phyloP scores from a whole-genome alignment of 2,113 vertebrate species.

The Ibidorhyncha struthersii region DNA sequence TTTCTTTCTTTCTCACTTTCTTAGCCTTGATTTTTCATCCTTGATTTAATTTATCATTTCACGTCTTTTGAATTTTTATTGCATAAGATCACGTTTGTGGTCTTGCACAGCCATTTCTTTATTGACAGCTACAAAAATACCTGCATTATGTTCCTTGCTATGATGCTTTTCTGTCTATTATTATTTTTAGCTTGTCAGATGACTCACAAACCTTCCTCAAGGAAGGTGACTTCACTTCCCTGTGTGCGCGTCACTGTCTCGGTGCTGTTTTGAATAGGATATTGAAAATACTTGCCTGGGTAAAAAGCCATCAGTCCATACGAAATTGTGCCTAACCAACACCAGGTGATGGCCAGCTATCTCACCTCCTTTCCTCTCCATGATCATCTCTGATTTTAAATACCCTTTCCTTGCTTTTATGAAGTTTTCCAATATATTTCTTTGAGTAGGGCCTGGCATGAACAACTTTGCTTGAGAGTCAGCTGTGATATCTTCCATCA shows the following conservation, averaged over 20 bases:
- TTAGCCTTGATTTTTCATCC: not conserved
- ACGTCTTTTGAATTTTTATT: not conserved
- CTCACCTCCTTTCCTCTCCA: not conserved
- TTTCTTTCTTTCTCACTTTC: conserved; percentile 5
- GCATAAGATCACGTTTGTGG: accelerated
- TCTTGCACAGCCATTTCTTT: not conserved
- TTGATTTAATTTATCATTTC: not conserved
- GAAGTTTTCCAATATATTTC: not conserved
- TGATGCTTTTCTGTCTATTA: not conserved
- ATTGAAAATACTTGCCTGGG: not conserved
- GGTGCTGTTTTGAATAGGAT: not conserved
- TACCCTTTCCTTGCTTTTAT: not conserved
- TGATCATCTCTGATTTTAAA: not conserved
- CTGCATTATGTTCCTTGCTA: not conserved
- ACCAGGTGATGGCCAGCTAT: not conserved
- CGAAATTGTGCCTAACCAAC: not conserved
- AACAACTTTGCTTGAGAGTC: not conserved
- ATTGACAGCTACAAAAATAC: not conserved
- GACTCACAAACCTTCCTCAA: not conserved
- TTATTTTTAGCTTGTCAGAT: not conserved
- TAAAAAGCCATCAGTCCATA: not conserved
- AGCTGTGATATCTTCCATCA: not conserved
- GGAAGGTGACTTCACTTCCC: not conserved
- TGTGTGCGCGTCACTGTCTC: not conserved
- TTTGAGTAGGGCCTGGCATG: not conserved